A percentile compares a stretch with the other conserved stretches of the same genome.
phyloP scores from a whole-genome alignment of 2,113 vertebrate genomes.

The Aptenodytes forsteri region DNA sequence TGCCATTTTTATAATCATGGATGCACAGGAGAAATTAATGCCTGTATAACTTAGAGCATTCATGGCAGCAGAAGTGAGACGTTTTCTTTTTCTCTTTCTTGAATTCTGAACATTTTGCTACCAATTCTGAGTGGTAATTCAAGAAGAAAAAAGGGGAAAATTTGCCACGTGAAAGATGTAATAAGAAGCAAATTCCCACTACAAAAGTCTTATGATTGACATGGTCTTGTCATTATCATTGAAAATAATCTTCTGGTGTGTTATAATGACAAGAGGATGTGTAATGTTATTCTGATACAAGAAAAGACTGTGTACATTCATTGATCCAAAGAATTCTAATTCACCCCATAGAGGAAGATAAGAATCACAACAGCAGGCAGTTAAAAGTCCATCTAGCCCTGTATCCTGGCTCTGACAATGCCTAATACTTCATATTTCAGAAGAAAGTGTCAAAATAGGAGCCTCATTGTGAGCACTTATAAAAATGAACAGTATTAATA shows the following conservation, averaged over 20 bases:
- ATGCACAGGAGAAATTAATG: neutral
- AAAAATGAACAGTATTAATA: conserved; percentile 28
- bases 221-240: conserved; percentile 17
- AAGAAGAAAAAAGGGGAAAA: neutral
- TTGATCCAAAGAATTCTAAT: conserved; percentile 66
- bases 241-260: conserved; percentile 43
- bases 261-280: conserved; percentile 36
- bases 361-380: conserved; percentile 37
- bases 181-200: conserved; percentile 15
- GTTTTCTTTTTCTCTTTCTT: neutral
- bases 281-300: conserved; percentile 60
- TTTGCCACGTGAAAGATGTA: neutral
- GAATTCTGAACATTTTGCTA: conserved; percentile 5
- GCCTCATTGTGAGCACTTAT: neutral
- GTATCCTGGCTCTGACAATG: conserved; percentile 16
- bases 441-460: conserved; percentile 15
- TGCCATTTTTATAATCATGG: conserved; percentile 16
- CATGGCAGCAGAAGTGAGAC: neutral
- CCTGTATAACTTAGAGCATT: neutral
- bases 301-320: conserved; percentile 53
- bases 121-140: neutral
- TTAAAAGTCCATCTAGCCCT: conserved; percentile 24
- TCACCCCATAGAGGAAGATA: conserved; percentile 31
- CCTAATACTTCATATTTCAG: conserved; percentile 17
- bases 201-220: conserved; percentile 38